Percentiles rank a stretch among this genome's conserved stretches.
phyloP scores from a whole-genome alignment of 2,113 vertebrate species.

The Leptocoma aspasia region DNA sequence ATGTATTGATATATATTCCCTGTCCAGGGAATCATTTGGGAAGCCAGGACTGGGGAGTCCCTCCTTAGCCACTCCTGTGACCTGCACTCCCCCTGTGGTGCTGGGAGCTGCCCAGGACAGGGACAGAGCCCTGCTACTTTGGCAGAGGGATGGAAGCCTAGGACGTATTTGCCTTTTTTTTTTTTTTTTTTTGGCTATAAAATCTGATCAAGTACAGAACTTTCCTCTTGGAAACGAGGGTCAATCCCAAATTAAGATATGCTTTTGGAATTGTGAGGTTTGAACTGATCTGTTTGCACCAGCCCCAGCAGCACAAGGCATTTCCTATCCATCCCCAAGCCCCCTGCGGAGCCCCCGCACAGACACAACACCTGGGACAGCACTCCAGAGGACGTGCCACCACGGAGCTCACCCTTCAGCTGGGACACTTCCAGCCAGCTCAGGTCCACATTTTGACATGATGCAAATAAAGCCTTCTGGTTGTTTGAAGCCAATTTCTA shows the following conservation, averaged over 20 bases:
- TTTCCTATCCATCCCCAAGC: neutral
- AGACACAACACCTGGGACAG: neutral
- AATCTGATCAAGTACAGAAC: neutral
- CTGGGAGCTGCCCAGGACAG: neutral
- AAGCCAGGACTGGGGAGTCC: neutral
- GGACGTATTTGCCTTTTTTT: neutral
- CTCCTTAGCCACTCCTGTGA: neutral
- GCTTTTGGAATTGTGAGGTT: neutral
- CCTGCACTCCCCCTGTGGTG: neutral
- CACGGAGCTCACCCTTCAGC: accelerated
- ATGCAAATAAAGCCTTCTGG: neutral
- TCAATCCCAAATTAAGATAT: neutral
- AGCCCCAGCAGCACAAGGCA: neutral
- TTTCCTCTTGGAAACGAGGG: neutral
- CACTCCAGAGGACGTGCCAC: neutral
- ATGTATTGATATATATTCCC: neutral
- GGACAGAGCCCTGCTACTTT: neutral
- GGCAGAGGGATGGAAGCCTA: neutral
- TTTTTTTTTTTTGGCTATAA: neutral
- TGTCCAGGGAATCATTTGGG: neutral
- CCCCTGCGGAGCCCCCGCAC: neutral
- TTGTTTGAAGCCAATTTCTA: neutral
- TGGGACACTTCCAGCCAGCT: conserved; percentile 1
- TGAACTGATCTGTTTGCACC: neutral
- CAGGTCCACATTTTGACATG: neutral